Evolutionary conservation across 2,888 invertebrate genomes (phyloP).

Genomic region (Ochropleura leucogaster): DNA sequence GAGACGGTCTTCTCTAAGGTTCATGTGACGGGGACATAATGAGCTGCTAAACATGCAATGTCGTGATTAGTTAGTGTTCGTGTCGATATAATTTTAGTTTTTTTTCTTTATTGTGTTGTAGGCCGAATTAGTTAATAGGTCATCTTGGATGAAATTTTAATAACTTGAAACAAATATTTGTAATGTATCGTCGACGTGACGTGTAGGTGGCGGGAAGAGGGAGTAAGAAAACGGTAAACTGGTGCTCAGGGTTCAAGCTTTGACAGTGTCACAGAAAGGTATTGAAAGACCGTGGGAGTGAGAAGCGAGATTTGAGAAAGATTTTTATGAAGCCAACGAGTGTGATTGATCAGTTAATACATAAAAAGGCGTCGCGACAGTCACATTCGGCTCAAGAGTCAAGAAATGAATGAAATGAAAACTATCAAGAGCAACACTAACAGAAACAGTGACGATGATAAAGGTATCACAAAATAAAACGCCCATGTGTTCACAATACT

Average conservation of each 20-base stretch:
- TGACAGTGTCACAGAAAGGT: slow-evolving; percentile 84
- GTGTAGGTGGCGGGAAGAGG: slow-evolving; percentile 77
- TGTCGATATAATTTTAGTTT: slow-evolving; percentile 75
- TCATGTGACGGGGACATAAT: slow-evolving; percentile 88
- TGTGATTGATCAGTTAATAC: slow-evolving; percentile 78
- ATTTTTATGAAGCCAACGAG: slow-evolving; percentile 84
- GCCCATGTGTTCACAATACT: slow-evolving; percentile 86
- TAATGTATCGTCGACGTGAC: slow-evolving; percentile 78
- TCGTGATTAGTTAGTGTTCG: slow-evolving; percentile 86
- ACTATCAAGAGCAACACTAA: slow-evolving; percentile 90
- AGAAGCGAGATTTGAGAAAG: slow-evolving; percentile 84
- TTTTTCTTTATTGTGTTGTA: slow-evolving; percentile 77
- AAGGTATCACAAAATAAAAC: slow-evolving; percentile 91
- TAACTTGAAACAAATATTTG: slow-evolving; percentile 54
- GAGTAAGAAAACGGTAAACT: slow-evolving; percentile 75
- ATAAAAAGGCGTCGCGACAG: slow-evolving; percentile 85
- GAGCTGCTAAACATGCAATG: slow-evolving; percentile 90
- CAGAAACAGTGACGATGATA: slow-evolving; percentile 89
- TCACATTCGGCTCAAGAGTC: slow-evolving; percentile 85
- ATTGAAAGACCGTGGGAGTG: slow-evolving; percentile 84
- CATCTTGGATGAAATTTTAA: slow-evolving; percentile 71
- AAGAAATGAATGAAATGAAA: slow-evolving; percentile 89
- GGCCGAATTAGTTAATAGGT: slow-evolving; percentile 79
- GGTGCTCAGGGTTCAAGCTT: slow-evolving; percentile 87
- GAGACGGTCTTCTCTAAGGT: slow-evolving; percentile 88